A percentile compares a stretch with the other conserved stretches of the same genome.
These are phyloP conservation scores for Dendronephthya gigantea DNA, from an alignment of 64 coral and sea anemone species.

Conservation along the genomic window DNA sequence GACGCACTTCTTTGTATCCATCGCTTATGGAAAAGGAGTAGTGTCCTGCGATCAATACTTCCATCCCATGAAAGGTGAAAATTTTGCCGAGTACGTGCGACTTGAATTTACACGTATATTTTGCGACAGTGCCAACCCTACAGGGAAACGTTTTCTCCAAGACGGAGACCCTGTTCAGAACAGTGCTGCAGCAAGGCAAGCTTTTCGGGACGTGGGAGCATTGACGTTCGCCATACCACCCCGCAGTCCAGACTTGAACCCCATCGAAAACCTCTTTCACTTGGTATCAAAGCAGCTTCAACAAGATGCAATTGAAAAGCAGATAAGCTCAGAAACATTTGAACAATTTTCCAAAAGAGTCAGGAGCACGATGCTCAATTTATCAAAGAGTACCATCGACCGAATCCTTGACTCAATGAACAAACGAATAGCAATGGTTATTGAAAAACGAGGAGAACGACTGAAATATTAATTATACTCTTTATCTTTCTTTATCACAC, in stretches of 20 bases:
- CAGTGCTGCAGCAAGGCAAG: neutral
- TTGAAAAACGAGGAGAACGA: neutral
- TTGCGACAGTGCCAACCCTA: neutral
- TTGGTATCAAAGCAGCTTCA: slow-evolving; percentile 28
- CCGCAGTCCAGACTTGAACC: slow-evolving; percentile 52
- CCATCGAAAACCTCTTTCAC: slow-evolving; percentile 47
- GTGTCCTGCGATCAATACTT: neutral
- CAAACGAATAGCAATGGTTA: neutral
- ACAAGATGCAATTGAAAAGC: slow-evolving; percentile 32
- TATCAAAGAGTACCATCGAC: neutral
- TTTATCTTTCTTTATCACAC: neutral
- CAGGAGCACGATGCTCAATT: neutral
- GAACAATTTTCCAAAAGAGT: slow-evolving; percentile 32
- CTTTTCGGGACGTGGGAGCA: neutral
- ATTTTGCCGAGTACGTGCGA: neutral
- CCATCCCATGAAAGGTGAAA: neutral
- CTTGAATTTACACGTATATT: neutral
- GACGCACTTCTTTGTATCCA: neutral
- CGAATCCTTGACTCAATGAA: neutral
- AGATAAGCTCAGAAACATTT: slow-evolving; percentile 31
- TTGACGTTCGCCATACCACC: slow-evolving; percentile 32
- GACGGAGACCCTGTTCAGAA: slow-evolving; percentile 50
- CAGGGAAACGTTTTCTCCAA: slow-evolving; percentile 14
- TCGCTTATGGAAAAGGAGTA: slow-evolving; percentile 2
- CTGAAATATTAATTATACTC: neutral